Base-by-base conservation (phyloP, 1,140 invertebrate genomes). In the Callitettix versicolor region DNA sequence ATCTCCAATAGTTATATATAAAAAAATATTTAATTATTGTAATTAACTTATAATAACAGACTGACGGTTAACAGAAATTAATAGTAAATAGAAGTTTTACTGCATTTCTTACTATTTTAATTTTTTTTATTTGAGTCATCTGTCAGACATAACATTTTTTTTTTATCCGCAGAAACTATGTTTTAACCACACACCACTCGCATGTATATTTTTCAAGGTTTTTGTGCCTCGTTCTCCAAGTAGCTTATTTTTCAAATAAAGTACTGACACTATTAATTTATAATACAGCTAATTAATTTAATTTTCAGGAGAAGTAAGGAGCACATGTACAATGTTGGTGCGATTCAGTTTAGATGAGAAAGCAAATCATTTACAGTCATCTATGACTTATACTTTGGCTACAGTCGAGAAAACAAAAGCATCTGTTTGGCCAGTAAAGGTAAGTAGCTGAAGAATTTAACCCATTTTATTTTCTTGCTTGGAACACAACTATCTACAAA, bases 391-490 rank as follows among this genome's bases (percentile, higher is more conserved):
- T 1, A 58, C 47, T 48, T 44, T 61, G 1, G 22, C 17, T 22
- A 22, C 11, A 14, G 42, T 60, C 18, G 20, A 56, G 17, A 36
- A 54, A 18, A 15, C 33, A 14, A 61, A 53, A 43, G 41, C 41
- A 12, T 22, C 14, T 20, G 40, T 63, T 9, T 63, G 62, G 62
- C 60, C 60, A 7, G 22, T 53, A 41, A 58, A 60, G 53, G 62
- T 63, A 56, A 58, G 40, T 22, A 36, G 48, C 49, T 60, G 41
- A n/a, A 49, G 41, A 22, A 42, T 34, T 46, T 43, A 53, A 52
- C 18, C 3, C 9, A 20, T 43, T 24, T 33, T 7, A 12, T 18
- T 38, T 43, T 22, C 17, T 4, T 26, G 30, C 41, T 54, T 12
- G 12, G n/a, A n/a, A n/a, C n/a, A n/a, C n/a, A n/a, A n/a, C n/a